Percentiles rank a stretch among this genome's conserved stretches.
Conservation (phyloP, 2,888 invertebrate species). For the Pyrochroa serraticornis region DNA sequence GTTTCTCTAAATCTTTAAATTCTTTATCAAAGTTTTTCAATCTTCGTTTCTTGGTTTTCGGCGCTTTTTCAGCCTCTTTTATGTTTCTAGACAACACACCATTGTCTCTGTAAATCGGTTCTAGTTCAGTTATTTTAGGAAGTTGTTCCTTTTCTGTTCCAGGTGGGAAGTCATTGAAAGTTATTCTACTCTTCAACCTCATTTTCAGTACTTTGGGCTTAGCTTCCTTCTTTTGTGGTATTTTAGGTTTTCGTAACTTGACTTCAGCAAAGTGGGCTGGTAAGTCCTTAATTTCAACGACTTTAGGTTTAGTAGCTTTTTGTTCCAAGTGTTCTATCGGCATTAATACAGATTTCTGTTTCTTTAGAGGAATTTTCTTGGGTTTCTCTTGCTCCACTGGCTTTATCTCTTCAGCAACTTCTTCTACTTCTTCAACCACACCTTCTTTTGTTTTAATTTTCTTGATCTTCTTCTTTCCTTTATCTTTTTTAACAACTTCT, state of each 20-base stretch:
- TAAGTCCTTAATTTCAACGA: conserved; percentile 62
- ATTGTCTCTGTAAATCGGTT: conserved; percentile 51
- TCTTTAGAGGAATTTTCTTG: conserved; percentile 29
- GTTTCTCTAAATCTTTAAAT: conserved; percentile 56
- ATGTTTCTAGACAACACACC: conserved; percentile 60
- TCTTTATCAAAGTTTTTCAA: conserved; percentile 55
- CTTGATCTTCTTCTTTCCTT: conserved; percentile 31
- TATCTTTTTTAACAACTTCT: conserved; percentile 48
- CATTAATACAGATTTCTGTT: conserved; percentile 47
- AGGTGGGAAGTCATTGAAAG: conserved; percentile 59
- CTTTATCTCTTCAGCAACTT: conserved; percentile 28
- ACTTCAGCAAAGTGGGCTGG: conserved; percentile 62
- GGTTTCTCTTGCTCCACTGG: conserved; percentile 37
- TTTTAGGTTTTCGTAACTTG: conserved; percentile 63
- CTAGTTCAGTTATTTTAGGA: conserved; percentile 51
- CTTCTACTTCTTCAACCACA: conserved; percentile 36
- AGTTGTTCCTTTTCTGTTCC: conserved; percentile 47
- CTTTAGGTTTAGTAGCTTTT: conserved; percentile 65
- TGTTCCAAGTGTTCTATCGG: conserved; percentile 62
- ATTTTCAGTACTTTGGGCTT: conserved; percentile 66
- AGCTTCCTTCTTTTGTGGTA: conserved; percentile 47
- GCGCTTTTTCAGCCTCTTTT: conserved; percentile 56
- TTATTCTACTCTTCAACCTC: conserved; percentile 74
- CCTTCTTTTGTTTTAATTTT: conserved; percentile 30
- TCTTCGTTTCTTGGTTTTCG: conserved; percentile 52